Evolutionary conservation across 2,797 vertebrate genomes (phyloP).

Genomic region (Pseudotriccus pelzelni): DNA sequence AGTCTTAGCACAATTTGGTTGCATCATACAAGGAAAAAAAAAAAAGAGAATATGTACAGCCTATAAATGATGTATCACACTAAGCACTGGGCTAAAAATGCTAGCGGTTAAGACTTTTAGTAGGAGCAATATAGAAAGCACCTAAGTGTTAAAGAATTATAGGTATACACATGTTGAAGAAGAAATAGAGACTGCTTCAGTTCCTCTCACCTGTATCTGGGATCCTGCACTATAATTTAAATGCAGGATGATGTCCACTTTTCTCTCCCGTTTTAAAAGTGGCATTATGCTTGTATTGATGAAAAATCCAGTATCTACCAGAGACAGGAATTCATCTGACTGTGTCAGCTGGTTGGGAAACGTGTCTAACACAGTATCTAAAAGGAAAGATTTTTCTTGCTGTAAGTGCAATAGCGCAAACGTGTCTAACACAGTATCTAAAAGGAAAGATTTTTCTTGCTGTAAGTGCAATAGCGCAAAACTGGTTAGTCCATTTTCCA

Average conservation of each 20-base stretch:
- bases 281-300: slow-evolving; percentile 83
- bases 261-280: slow-evolving; percentile 78
- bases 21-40: background rate
- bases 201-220: slow-evolving; percentile 68
- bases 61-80: background rate
- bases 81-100: background rate
- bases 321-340: slow-evolving; percentile 71
- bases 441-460: slow-evolving; percentile 43
- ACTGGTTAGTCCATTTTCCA: background rate
- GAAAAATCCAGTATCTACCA: slow-evolving; percentile 84
- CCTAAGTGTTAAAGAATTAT: background rate
- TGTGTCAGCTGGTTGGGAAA: slow-evolving; percentile 85
- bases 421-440: slow-evolving; percentile 82
- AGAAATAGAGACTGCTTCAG: background rate
- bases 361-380: slow-evolving; percentile 81
- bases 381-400: slow-evolving; percentile 43
- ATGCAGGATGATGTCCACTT: slow-evolving; percentile 82
- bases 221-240: slow-evolving; percentile 78
- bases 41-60: background rate
- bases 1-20: background rate
- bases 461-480: background rate
- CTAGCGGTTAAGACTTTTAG: background rate
- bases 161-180: background rate
- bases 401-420: background rate
- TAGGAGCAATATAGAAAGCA: background rate